phyloP scores from a whole-genome alignment of 2,888 invertebrate species.

The Phasia obesa region DNA sequence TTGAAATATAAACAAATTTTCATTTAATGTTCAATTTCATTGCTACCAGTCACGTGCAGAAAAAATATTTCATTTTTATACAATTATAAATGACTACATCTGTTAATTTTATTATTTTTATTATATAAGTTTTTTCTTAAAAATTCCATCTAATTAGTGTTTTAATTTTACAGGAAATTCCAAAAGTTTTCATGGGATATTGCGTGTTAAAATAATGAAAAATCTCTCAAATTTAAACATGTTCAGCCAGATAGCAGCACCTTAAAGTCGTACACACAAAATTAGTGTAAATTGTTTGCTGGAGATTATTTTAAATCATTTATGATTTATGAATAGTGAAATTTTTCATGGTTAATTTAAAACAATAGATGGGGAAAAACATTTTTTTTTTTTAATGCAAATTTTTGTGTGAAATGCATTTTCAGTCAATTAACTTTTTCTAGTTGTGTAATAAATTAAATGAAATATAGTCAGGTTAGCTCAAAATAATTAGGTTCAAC shows the following conservation, averaged over 20 bases:
- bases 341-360: constrained; percentile 39
- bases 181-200: constrained; percentile 20
- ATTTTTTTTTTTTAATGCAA: constrained; percentile 28
- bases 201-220: constrained; percentile 32
- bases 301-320: background rate
- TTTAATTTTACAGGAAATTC: constrained; percentile 28
- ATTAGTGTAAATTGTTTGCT: constrained; percentile 1
- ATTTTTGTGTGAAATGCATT: constrained; percentile 32
- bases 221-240: constrained; percentile 18
- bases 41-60: background rate
- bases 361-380: constrained; percentile 24
- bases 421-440: background rate
- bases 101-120: background rate
- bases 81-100: background rate
- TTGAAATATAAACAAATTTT: too few relatives aligned
- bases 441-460: background rate
- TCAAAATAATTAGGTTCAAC: too few relatives aligned
- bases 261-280: constrained; percentile 10
- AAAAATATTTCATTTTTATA: background rate
- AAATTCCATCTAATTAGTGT: background rate
- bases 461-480: background rate
- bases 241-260: constrained; percentile 8
- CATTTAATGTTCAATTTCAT: too few relatives aligned
- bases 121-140: constrained; percentile 23
- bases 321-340: constrained; percentile 19